Conservation (phyloP, 2,888 invertebrate species). For the Micoletzkya japonica region DNA sequence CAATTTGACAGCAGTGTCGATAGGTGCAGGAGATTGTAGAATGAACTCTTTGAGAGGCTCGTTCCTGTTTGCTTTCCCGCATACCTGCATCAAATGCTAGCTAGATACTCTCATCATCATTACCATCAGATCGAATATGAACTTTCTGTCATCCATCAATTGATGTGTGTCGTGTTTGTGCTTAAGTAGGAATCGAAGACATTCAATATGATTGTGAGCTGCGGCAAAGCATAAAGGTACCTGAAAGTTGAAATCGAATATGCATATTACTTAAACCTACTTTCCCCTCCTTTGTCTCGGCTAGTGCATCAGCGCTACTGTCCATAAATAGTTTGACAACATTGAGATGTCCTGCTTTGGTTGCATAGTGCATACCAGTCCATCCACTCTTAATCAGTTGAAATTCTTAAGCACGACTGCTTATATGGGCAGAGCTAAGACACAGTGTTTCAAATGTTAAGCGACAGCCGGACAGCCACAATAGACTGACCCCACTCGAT, state of each 20-base stretch:
- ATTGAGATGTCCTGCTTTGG: slow-evolving; percentile 88
- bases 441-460: too few relatives aligned
- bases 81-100: slow-evolving; percentile 82
- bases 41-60: slow-evolving; percentile 96
- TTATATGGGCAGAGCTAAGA: too few relatives aligned
- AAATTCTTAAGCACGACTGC: too few relatives aligned
- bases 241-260: slow-evolving; percentile 17
- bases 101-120: slow-evolving; percentile 35
- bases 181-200: slow-evolving; percentile 89
- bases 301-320: slow-evolving; percentile 85
- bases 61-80: slow-evolving; percentile 77
- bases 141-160: slow-evolving; percentile 95
- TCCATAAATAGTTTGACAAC: slow-evolving; percentile 92
- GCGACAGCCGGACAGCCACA: too few relatives aligned
- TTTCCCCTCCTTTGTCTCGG: slow-evolving; percentile 90
- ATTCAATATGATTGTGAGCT: slow-evolving; percentile 92
- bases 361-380: slow-evolving; percentile 91
- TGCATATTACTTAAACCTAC: slow-evolving; percentile 66
- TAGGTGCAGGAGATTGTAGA: slow-evolving; percentile 96
- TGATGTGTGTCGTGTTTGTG: slow-evolving; percentile 96
- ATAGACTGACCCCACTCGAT: too few relatives aligned
- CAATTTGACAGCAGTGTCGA: slow-evolving; percentile 95
- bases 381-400: slow-evolving; percentile 76
- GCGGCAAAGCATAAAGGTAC: slow-evolving; percentile 94
- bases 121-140: slow-evolving; percentile 91